A percentile compares a stretch with the other conserved stretches of the same genome.
These are phyloP conservation scores for Hozukius guyotensis DNA, from an alignment of 2,797 vertebrate genomes.

Conservation along the genomic window DNA sequence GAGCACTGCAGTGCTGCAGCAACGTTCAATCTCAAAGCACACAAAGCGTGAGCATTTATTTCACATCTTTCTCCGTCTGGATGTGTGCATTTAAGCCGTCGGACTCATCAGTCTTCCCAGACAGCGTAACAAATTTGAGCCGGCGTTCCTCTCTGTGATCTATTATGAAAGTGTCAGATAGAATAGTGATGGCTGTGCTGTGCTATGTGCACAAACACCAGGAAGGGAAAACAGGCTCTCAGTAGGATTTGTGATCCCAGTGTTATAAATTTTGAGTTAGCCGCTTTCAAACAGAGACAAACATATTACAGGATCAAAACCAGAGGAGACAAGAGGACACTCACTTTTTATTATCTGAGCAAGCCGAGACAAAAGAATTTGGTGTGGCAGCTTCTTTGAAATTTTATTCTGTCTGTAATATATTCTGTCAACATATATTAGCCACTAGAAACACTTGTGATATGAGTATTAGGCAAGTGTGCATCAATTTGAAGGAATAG, in stretches of 20 bases:
- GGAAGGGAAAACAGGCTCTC: background rate
- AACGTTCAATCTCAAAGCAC: background rate
- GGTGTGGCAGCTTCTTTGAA: background rate
- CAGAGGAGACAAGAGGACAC: background rate
- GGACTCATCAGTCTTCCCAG: constrained; percentile 63
- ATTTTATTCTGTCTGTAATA: background rate
- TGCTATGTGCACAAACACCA: constrained; percentile 34
- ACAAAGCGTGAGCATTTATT: constrained; percentile 12
- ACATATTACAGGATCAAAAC: constrained; percentile 1
- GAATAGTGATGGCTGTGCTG: constrained; percentile 35
- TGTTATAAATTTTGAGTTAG: background rate
- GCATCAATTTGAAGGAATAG: background rate
- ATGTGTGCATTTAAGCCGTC: constrained; percentile 28
- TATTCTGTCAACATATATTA: background rate
- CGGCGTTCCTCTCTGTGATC: constrained; percentile 26
- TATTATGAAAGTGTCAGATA: constrained; percentile 49
- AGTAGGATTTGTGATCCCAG: background rate
- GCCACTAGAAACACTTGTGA: background rate
- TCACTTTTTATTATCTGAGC: constrained; percentile 29
- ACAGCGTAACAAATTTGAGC: constrained; percentile 54
- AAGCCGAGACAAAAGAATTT: background rate
- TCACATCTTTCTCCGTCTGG: constrained; percentile 24
- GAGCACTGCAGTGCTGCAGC: background rate
- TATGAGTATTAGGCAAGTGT: background rate
- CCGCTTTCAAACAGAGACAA: constrained; percentile 2